Base-by-base conservation (phyloP, 2,113 vertebrate species). In the Callaeas wilsoni region DNA sequence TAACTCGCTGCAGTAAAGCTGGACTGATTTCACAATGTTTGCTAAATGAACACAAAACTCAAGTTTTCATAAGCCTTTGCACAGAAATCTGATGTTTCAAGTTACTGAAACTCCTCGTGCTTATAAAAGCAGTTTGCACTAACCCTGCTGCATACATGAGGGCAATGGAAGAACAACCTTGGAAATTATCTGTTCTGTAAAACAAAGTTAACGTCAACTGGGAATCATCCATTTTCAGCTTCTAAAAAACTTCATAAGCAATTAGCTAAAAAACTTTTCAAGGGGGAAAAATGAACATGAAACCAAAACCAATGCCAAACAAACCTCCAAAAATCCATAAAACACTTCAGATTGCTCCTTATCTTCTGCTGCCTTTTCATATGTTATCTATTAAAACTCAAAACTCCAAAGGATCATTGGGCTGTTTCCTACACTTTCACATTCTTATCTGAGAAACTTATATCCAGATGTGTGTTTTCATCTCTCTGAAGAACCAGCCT, bases 91-190 rank as follows among this genome's bases (percentile, higher is more conserved):
- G 83, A 90, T 84, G 82, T 91, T 96, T 89, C 75, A 92, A 78
- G 69, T 90, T 87, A 65, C 94, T 84, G 70, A 92, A 91, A 89
- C 84, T 29, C 44, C 55, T 96, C 42, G 9, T n/a, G 55, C 64
- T 96, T 70, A 23, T 79, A 96, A 96, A 97, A 70, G 8, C 68
- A 80, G 86, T 97, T 68, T 93, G 89, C 93, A 91, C 60, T 7
- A 46, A 73, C 55, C 57, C 87, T 96, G 70, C 84, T 87, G 87
- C 16, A 71, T 13, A 13, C 84, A 73, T 68, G 91, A 91, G 64
- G 91, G 81, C 84, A 39, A 13, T 7, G 7, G 26, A 68, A 96
- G 71, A 49, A 53, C 30, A 42, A 64, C 46, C 74, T 79, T 77
- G 29, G 94, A 96, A 96, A 87, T 81, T 49, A 90, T 78, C 93